Percentiles rank a stretch among this genome's conserved stretches.
These are phyloP conservation scores for Natrix natrix DNA, from an alignment of 2,797 vertebrate genomes.

Conservation along the genomic window DNA sequence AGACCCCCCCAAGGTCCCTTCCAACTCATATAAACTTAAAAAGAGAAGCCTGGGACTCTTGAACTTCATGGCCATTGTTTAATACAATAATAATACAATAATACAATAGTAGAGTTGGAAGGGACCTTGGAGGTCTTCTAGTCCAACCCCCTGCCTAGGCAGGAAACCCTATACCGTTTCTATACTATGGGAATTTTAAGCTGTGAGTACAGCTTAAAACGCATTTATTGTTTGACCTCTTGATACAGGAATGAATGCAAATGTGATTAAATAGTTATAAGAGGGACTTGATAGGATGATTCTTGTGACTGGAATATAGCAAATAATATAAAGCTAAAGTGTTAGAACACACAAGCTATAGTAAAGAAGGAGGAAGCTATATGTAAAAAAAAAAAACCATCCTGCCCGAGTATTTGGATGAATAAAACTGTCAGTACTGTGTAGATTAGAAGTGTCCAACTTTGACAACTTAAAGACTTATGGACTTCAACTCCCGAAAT, in stretches of 20 bases:
- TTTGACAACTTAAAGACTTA: neutral
- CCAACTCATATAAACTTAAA: neutral
- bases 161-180: too few relatives aligned
- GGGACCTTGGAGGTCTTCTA: too few relatives aligned
- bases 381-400: neutral
- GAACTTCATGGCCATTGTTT: neutral
- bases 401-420: neutral
- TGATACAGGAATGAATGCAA: neutral
- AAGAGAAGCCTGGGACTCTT: neutral
- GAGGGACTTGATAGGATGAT: neutral
- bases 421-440: neutral
- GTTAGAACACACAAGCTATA: neutral
- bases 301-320: neutral
- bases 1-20: neutral
- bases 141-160: too few relatives aligned
- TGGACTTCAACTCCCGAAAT: neutral
- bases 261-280: neutral
- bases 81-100: too few relatives aligned
- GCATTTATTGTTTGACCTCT: neutral
- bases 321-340: neutral
- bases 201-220: neutral
- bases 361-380: neutral
- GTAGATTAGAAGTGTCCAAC: neutral
- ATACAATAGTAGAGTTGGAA: too few relatives aligned
- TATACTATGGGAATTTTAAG: neutral